phyloP scores from a whole-genome alignment of 2,888 invertebrate species.

The Nomada flava region DNA sequence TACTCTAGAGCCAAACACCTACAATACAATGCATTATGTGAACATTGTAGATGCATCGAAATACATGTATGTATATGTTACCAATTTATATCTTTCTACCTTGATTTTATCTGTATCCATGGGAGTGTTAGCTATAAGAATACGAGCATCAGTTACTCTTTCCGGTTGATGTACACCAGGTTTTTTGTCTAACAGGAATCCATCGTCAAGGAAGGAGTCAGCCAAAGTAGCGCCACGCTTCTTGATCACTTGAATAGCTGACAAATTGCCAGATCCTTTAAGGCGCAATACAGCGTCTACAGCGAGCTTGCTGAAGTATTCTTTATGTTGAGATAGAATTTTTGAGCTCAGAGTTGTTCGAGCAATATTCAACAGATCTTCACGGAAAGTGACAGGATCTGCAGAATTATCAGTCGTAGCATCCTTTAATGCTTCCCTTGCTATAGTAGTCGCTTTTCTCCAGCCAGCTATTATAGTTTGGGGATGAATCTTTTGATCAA shows the following conservation, averaged over 20 bases:
- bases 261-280: slow-evolving; percentile 97
- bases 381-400: slow-evolving; percentile 91
- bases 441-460: slow-evolving; percentile 94
- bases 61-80: neutral
- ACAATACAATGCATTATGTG: slow-evolving; percentile 54
- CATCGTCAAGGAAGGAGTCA: slow-evolving; percentile 98
- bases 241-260: slow-evolving; percentile 99
- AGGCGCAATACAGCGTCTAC: slow-evolving; percentile 98
- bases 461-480: slow-evolving; percentile 99
- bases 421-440: slow-evolving; percentile 92
- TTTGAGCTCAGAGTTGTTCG: slow-evolving; percentile 99
- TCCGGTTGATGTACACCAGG: slow-evolving; percentile 99
- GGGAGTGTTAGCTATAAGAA: slow-evolving; percentile 99
- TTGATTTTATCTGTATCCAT: slow-evolving; percentile 99
- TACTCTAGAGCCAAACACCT: slow-evolving; percentile 96
- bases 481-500: slow-evolving; percentile 98
- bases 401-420: slow-evolving; percentile 93
- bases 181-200: slow-evolving; percentile 98
- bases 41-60: neutral
- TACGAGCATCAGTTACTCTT: slow-evolving; percentile 96
- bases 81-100: slow-evolving; percentile 79
- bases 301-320: slow-evolving; percentile 97
- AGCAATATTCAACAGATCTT: slow-evolving; percentile 98
- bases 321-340: slow-evolving; percentile 98
- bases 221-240: slow-evolving; percentile 96